These are phyloP conservation scores for Chrysomela aeneicollis DNA, from an alignment of 2,888 invertebrate species.

Conservation along the genomic window DNA sequence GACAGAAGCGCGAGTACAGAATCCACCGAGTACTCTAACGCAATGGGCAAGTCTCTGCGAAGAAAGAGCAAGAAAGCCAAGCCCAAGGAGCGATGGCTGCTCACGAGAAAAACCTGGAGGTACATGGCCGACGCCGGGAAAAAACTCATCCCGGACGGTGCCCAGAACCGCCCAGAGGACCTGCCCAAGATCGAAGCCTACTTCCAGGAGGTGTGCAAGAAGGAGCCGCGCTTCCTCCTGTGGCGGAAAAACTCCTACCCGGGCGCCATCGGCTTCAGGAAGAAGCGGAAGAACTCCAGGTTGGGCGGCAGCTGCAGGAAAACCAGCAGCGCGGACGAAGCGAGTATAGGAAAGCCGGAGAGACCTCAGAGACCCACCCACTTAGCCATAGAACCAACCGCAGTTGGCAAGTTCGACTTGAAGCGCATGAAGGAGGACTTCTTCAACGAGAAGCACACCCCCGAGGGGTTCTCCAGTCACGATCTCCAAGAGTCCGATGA, in stretches of 20 bases:
- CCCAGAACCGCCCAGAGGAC: conserved; percentile 76
- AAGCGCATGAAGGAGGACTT: conserved; percentile 75
- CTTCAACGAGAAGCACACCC: conserved; percentile 64
- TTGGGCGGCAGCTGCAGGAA: conserved; percentile 75
- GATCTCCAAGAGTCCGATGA: conserved; percentile 61
- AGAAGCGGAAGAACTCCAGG: conserved; percentile 65
- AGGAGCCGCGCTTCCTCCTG: conserved; percentile 78
- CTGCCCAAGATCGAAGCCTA: conserved; percentile 83
- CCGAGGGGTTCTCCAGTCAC: conserved; percentile 38
- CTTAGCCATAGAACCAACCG: conserved; percentile 51
- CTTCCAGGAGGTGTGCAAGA: conserved; percentile 82
- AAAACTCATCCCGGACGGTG: conserved; percentile 83
- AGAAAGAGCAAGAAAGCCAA: conserved; percentile 61
- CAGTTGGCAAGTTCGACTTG: conserved; percentile 72
- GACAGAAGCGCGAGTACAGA: conserved; percentile 61
- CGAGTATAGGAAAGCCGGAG: conserved; percentile 61
- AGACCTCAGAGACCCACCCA: conserved; percentile 60
- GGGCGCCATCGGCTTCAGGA: conserved; percentile 69
- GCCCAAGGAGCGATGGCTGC: conserved; percentile 83
- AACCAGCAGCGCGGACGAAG: conserved; percentile 73
- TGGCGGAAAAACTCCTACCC: conserved; percentile 88
- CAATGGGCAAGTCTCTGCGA: conserved; percentile 67
- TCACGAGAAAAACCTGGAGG: conserved; percentile 89
- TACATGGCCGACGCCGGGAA: conserved; percentile 93
- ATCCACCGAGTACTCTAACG: conserved; percentile 60